phyloP scores from a whole-genome alignment of 2,797 vertebrate species.

The Sternarchorhynchus goeldii region DNA sequence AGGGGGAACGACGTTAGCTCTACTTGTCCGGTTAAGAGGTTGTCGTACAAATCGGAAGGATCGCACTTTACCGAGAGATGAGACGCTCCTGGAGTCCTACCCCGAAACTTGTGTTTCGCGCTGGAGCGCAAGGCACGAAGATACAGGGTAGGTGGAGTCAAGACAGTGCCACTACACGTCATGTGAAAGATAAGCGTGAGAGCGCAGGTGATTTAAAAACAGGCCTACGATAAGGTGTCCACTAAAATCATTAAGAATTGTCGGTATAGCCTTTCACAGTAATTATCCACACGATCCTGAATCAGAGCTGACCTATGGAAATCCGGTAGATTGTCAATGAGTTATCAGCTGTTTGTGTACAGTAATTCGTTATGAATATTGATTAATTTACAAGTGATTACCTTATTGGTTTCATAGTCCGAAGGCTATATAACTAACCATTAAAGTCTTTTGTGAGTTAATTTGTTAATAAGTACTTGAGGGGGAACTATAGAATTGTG shows the following conservation, averaged over 20 bases:
- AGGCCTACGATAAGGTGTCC: not conserved
- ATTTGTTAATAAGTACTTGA: not conserved
- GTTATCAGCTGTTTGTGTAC: slow-evolving; percentile 23
- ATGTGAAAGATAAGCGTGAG: not conserved
- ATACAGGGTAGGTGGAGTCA: slow-evolving; percentile 27
- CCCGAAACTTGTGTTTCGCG: slow-evolving; percentile 15
- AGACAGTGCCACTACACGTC: not conserved
- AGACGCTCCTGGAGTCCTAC: no score
- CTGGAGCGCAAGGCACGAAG: slow-evolving; percentile 28
- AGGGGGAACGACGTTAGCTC: no score
- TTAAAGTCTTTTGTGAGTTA: not conserved
- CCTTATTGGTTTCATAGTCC: not conserved
- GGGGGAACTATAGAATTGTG: no score
- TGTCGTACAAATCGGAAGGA: no score
- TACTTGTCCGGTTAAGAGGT: no score
- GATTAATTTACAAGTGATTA: no score
- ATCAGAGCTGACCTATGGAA: not conserved
- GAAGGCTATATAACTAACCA: not conserved
- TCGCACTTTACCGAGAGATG: no score
- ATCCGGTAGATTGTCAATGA: not conserved
- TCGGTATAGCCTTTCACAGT: no score
- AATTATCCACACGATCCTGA: no score
- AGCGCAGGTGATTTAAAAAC: not conserved
- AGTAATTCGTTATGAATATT: no score
- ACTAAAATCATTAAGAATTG: not conserved